A percentile compares a stretch with the other conserved stretches of the same genome.
Evolutionary conservation across 2,888 invertebrate species (phyloP).

Genomic region (Cheiracanthium punctorium): DNA sequence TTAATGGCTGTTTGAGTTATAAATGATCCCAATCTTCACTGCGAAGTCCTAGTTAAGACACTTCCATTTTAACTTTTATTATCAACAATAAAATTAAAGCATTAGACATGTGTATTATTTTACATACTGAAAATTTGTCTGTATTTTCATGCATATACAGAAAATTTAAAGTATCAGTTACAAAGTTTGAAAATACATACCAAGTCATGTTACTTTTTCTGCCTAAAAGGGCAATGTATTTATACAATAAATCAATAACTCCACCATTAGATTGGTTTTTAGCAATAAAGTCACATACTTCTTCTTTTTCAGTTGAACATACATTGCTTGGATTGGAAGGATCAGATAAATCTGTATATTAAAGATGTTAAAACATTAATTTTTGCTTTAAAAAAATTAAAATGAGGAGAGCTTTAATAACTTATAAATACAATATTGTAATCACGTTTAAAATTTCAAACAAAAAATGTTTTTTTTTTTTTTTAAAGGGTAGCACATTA

Average conservation of each 20-base stretch:
- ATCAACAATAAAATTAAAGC: neutral
- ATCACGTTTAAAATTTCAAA: no score
- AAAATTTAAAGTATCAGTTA: no score
- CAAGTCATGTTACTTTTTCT: constrained; percentile 70
- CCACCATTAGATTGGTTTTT: constrained; percentile 74
- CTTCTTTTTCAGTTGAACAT: constrained; percentile 60
- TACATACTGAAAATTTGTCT: neutral
- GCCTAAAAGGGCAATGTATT: constrained; percentile 73
- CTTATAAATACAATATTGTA: no score
- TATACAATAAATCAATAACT: constrained; percentile 74
- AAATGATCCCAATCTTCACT: no score
- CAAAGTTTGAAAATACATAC: constrained; percentile 63
- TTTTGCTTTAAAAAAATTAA: no score
- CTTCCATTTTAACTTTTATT: neutral
- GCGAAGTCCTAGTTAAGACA: no score
- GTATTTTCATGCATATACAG: no score
- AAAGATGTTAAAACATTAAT: no score
- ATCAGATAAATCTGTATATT: constrained; percentile 1
- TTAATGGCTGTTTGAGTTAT: no score
- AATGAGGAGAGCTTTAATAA: no score
- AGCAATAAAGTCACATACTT: constrained; percentile 72
- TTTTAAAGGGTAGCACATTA: no score
- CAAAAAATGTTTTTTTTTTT: no score
- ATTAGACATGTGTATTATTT: neutral
- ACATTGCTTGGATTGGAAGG: constrained; percentile 17